phyloP scores from a whole-genome alignment of 2,113 vertebrate species.

The Neolamprologus kungweensis region DNA sequence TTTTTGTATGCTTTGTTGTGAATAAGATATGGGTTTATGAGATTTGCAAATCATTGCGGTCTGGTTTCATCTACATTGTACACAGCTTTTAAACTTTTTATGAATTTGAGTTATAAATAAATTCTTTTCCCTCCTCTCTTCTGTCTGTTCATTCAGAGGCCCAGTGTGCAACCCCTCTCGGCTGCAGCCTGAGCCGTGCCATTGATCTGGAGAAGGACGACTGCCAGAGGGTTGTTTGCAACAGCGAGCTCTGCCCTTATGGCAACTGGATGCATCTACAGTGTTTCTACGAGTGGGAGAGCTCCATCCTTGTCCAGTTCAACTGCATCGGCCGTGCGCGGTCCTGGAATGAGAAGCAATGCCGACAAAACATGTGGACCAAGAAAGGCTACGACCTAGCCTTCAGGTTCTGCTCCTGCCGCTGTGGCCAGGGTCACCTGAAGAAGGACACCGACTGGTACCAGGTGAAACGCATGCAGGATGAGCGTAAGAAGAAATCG shows the following conservation, averaged over 20 bases:
- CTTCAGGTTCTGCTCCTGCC: slow-evolving; percentile 97
- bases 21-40: not conserved
- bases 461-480: slow-evolving; percentile 91
- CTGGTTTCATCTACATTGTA: not conserved
- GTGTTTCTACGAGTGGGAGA: slow-evolving; percentile 99
- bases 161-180: slow-evolving; percentile 88
- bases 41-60: not conserved
- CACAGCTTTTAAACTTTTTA: not conserved
- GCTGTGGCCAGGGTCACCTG: slow-evolving; percentile 92
- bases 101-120: not conserved
- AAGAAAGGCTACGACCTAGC: slow-evolving; percentile 98
- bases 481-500: slow-evolving; percentile 92
- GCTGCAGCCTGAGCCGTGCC: slow-evolving; percentile 83
- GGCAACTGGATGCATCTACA: slow-evolving; percentile 98
- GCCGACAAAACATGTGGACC: slow-evolving; percentile 99
- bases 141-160: slow-evolving; percentile 74
- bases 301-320: slow-evolving; percentile 97
- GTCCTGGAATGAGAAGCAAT: slow-evolving; percentile 99
- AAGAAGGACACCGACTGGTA: slow-evolving; percentile 99
- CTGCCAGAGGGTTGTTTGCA: slow-evolving; percentile 96
- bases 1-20: not conserved
- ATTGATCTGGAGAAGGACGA: slow-evolving; percentile 96
- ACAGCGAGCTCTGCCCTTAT: slow-evolving; percentile 88
- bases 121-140: not conserved
- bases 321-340: slow-evolving; percentile 96